phyloP scores from a whole-genome alignment of 1,140 invertebrate genomes.

The Mya arenaria region DNA sequence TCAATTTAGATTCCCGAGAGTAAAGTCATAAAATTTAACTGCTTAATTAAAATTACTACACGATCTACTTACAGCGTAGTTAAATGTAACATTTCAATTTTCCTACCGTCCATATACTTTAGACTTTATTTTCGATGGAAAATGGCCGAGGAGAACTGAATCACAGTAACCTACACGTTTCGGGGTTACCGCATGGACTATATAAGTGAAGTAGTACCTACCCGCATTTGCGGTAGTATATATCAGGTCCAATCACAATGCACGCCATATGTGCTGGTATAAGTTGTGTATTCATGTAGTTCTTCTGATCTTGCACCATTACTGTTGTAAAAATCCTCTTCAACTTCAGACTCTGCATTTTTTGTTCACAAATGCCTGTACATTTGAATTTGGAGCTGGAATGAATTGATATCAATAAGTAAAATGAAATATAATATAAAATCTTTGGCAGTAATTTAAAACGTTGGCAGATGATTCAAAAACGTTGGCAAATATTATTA shows the following conservation, averaged over 20 bases:
- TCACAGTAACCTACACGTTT: background rate
- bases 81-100: background rate
- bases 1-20: too few relatives aligned
- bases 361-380: background rate
- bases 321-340: conserved; percentile 5
- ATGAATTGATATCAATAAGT: background rate
- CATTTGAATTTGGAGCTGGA: background rate
- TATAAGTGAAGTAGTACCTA: conserved; percentile 14
- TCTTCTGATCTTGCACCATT: background rate
- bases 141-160: background rate
- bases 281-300: background rate
- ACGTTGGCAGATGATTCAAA: background rate
- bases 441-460: background rate
- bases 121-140: background rate
- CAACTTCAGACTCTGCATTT: background rate
- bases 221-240: conserved; percentile 35
- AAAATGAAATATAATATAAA: background rate
- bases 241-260: conserved; percentile 31
- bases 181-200: background rate
- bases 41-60: background rate
- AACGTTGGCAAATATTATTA: background rate
- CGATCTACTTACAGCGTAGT: background rate
- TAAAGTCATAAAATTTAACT: background rate
- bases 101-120: background rate
- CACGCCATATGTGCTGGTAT: background rate